Percentiles rank a stretch among this genome's conserved stretches.
These are phyloP conservation scores for Carpatolechia fugitivella DNA, from an alignment of 2,888 invertebrate species.

Conservation along the genomic window DNA sequence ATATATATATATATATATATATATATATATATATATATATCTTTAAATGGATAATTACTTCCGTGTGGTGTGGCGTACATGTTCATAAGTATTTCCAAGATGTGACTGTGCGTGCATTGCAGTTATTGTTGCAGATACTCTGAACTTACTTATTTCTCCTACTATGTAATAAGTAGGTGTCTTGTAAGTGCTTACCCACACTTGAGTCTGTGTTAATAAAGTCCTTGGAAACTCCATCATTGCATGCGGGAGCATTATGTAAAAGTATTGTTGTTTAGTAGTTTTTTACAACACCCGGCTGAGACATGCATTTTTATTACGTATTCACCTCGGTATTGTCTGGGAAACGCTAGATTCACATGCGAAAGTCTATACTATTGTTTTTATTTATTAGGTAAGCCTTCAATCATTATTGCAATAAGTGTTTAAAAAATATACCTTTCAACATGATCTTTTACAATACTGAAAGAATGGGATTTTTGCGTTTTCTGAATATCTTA, in stretches of 20 bases:
- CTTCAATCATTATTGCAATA: neutral
- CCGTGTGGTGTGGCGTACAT: too few relatives aligned
- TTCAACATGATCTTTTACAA: too few relatives aligned
- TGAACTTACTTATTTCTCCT: too few relatives aligned
- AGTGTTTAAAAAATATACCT: too few relatives aligned
- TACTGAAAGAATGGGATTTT: too few relatives aligned
- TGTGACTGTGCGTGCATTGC: too few relatives aligned
- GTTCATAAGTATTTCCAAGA: too few relatives aligned
- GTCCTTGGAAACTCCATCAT: constrained; percentile 4
- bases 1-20: too few relatives aligned
- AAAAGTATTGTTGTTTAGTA: constrained; percentile 53
- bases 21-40: too few relatives aligned
- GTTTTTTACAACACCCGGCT: constrained; percentile 51
- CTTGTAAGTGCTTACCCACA: neutral
- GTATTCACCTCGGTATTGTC: constrained; percentile 52
- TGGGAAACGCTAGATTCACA: constrained; percentile 69
- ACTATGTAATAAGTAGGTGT: neutral
- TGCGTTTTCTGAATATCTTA: neutral
- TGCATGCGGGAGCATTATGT: constrained; percentile 64
- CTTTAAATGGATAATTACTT: too few relatives aligned
- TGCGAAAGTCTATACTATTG: constrained; percentile 52
- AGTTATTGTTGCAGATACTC: too few relatives aligned
- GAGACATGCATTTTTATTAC: constrained; percentile 44
- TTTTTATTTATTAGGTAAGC: constrained; percentile 18
- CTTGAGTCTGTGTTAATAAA: neutral